Evolutionary conservation across 2,113 vertebrate genomes (phyloP), one percentile per base, ranked within the genome.

Genomic region (Pandion haliaetus): DNA sequence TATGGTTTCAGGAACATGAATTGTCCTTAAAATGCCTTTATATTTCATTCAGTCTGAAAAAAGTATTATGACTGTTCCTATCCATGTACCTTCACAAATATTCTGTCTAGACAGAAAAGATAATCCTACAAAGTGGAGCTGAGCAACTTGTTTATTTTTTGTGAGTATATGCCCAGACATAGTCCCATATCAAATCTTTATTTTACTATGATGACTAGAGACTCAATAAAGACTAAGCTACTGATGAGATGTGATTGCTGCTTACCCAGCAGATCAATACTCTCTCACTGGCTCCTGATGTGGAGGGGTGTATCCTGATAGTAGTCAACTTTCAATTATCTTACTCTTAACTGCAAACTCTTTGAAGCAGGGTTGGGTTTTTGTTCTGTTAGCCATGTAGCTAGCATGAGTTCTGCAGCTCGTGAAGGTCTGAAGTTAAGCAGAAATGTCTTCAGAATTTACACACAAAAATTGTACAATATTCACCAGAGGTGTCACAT

Each of bases 231-330:
- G 66, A 94, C 95, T 91, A 88, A 93, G 49, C 66, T 85, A 65
- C 84, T 88, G 96, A 95, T 90, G 95, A 94, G 87, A 95, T 88
- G 82, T 85, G 93, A 95, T 88, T 95, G 90, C 76, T 97, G 96
- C 97, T 95, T 94, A 93, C 90, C 85, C 62, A 94, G 85, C 92
- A 97, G 59, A 97, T 94, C 96, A 86, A 97, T 96, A 94, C 67
- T 77, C 72, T 91, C 96, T 95, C 79, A 73, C 78, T 94, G 59
- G 17, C 29, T 87, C 69, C 70, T 90, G 88, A 83, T 90, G 67
- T 58, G 49, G 54, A 91, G 44, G 82, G 74, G 52, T 93, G 49
- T 91, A 94, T 66, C 67, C 71, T 90, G 71, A 81, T 73, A 74
- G 63, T 55, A 88, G 86, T 90, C 82, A 78, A 42, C 90, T 66